phyloP scores from a whole-genome alignment of 2,797 vertebrate species.

The Pygocentrus nattereri region DNA sequence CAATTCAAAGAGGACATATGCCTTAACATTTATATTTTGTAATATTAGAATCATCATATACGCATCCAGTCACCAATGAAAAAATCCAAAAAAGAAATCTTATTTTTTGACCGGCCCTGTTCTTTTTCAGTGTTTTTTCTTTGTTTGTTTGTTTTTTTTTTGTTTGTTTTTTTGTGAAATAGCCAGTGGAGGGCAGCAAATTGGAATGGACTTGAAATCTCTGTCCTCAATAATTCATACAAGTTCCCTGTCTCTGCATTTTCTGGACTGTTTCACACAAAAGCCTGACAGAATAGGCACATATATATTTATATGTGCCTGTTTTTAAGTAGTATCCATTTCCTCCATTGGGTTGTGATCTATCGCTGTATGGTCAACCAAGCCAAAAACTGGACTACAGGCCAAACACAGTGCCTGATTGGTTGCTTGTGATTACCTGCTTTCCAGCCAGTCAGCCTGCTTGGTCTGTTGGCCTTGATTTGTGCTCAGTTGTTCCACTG shows the following conservation, averaged over 20 bases:
- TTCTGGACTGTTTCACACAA: background rate
- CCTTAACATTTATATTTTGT: background rate
- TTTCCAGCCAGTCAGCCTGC: slow-evolving; percentile 36
- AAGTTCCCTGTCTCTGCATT: background rate
- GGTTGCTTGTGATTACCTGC: slow-evolving; percentile 53
- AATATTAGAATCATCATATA: background rate
- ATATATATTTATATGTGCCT: too few species aligned
- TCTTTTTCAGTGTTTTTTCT: slow-evolving; percentile 1
- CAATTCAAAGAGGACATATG: background rate
- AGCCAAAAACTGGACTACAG: background rate
- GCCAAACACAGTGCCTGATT: slow-evolving; percentile 14
- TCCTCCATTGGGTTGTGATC: background rate
- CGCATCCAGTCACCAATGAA: background rate
- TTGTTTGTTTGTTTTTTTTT: too few species aligned
- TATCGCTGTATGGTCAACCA: background rate
- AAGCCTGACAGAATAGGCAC: background rate
- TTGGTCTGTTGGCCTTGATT: slow-evolving; percentile 41
- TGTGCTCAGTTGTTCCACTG: slow-evolving; percentile 28
- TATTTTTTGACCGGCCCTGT: background rate
- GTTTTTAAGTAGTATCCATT: background rate
- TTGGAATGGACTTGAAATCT: slow-evolving; percentile 46
- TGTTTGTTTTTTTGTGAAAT: too few species aligned
- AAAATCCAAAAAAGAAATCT: background rate
- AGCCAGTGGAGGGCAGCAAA: slow-evolving; percentile 54
- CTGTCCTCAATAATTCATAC: slow-evolving; percentile 27